Conservation (phyloP, 2,113 vertebrate species). For the Trichechus manatus region DNA sequence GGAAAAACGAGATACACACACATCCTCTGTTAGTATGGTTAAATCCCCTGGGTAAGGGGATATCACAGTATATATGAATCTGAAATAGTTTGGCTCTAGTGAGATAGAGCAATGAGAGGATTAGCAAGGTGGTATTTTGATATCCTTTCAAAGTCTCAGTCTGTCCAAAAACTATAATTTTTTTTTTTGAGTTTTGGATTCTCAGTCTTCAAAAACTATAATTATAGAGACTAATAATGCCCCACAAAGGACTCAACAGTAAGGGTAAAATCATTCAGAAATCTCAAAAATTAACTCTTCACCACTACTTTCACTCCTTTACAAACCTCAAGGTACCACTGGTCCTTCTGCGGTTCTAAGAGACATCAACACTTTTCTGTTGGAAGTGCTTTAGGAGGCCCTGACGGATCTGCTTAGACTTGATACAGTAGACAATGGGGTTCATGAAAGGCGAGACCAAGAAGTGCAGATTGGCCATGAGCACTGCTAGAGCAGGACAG, state of each 20-base stretch:
- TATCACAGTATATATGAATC: neutral
- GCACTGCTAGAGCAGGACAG: conserved; percentile 73
- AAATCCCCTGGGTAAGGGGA: neutral
- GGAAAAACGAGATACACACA: neutral
- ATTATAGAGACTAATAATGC: neutral
- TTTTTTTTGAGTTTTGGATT: too few species aligned
- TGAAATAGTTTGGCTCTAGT: neutral
- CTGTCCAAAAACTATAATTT: neutral
- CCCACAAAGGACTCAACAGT: neutral
- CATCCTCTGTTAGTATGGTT: neutral
- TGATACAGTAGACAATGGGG: conserved; percentile 80
- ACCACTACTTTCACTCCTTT: neutral
- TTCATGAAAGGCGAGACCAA: conserved; percentile 82
- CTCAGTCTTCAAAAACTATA: neutral
- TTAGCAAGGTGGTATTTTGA: neutral
- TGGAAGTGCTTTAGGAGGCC: conserved; percentile 70
- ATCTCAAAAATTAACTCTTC: neutral
- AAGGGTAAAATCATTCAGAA: neutral
- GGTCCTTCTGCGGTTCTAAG: neutral
- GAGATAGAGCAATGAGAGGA: neutral
- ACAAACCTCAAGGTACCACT: neutral
- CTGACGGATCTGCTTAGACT: conserved; percentile 77
- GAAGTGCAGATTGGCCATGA: conserved; percentile 83
- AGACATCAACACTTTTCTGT: conserved; percentile 69
- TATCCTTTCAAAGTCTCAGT: neutral